Percentiles rank a stretch among this genome's conserved stretches.
Conservation (phyloP, 2,113 vertebrate genomes). For the Camelus dromedarius region DNA sequence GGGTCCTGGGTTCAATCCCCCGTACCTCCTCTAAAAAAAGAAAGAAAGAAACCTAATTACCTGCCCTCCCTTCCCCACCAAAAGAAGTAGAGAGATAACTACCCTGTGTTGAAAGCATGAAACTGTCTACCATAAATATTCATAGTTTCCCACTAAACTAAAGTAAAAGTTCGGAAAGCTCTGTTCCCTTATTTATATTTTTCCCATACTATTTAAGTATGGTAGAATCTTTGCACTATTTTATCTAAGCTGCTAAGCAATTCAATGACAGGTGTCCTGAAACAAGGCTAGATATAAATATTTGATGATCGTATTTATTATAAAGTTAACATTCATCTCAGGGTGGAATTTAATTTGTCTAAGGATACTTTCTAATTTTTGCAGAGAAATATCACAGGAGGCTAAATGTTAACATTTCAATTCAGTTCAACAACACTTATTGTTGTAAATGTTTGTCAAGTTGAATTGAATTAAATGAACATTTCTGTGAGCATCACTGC, state of each 20-base stretch:
- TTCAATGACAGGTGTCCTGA: conserved; percentile 66
- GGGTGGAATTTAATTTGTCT: conserved; percentile 70
- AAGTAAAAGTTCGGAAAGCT: neutral
- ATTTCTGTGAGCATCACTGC: conserved; percentile 65
- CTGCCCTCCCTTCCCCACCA: no score
- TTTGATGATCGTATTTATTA: conserved; percentile 71
- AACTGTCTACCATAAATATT: conserved; percentile 22
- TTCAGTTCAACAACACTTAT: conserved; percentile 72
- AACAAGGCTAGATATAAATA: conserved; percentile 73
- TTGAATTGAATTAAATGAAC: conserved; percentile 76
- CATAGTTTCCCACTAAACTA: conserved; percentile 13
- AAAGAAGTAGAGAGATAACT: neutral
- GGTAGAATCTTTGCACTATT: conserved; percentile 32
- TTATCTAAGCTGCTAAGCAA: conserved; percentile 59
- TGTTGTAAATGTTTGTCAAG: conserved; percentile 79
- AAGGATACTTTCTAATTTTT: conserved; percentile 73
- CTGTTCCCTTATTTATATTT: conserved; percentile 32
- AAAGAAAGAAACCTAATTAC: no score
- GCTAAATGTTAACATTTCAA: conserved; percentile 79
- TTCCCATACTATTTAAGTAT: neutral
- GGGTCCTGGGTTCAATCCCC: no score
- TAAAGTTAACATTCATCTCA: conserved; percentile 77
- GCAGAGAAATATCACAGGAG: conserved; percentile 67
- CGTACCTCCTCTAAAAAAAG: no score
- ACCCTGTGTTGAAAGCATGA: neutral